phyloP scores from a whole-genome alignment of 1,140 invertebrate genomes.

The Drosophila tropicalis region DNA sequence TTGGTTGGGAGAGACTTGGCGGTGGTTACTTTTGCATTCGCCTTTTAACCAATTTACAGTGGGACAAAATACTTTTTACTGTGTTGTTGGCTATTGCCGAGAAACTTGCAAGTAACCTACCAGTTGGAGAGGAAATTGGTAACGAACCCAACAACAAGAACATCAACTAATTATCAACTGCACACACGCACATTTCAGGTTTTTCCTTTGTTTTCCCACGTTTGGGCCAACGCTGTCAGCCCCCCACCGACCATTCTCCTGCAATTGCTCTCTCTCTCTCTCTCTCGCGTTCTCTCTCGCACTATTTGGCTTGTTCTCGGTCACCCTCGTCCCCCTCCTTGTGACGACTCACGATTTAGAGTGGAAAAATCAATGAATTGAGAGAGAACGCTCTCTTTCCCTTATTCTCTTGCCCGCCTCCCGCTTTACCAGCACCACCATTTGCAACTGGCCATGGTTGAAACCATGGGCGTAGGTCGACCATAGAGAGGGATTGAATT shows the following conservation, averaged over 20 bases:
- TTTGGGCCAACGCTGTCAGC: not conserved
- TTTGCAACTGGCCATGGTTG: conserved; percentile 32
- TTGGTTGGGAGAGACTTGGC: conserved; percentile 4
- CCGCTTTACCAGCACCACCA: not conserved
- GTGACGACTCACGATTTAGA: conserved; percentile 15
- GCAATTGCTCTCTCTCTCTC: conserved; percentile 4
- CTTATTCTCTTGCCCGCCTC: conserved; percentile 5
- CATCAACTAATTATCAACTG: conserved; percentile 52
- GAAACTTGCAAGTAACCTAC: not conserved
- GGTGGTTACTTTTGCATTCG: conserved; percentile 9
- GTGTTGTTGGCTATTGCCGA: not conserved
- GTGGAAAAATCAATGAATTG: conserved; percentile 60
- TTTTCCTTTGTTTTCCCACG: conserved; percentile 42
- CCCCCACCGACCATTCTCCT: not conserved
- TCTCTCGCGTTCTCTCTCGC: conserved; percentile 1
- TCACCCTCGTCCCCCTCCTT: not conserved
- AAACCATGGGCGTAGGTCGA: conserved; percentile 34
- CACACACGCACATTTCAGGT: conserved; percentile 48
- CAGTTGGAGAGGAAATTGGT: conserved; percentile 7
- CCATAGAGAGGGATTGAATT: no score
- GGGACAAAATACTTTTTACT: not conserved
- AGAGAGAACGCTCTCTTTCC: conserved; percentile 15
- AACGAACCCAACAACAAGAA: not conserved
- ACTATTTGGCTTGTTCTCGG: not conserved
- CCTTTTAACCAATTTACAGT: conserved; percentile 12